These are phyloP conservation scores for Pardosa pseudoannulata DNA, from an alignment of 2,888 invertebrate species.

Conservation along the genomic window DNA sequence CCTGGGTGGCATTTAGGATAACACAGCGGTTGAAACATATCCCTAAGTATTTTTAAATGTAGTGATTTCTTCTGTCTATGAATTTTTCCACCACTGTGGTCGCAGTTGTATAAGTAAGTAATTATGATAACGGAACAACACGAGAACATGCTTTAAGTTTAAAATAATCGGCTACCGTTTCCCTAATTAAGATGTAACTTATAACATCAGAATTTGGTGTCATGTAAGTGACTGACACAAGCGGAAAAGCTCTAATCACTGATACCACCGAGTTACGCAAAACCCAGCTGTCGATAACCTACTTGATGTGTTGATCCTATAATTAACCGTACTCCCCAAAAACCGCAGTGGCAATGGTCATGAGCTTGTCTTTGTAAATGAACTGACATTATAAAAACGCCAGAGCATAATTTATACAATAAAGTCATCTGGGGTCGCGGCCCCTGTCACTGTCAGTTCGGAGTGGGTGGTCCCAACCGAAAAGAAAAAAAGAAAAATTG, in stretches of 20 bases:
- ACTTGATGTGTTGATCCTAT: neutral
- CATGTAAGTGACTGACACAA: too few species aligned
- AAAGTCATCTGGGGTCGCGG: neutral
- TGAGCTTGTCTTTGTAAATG: neutral
- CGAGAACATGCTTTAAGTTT: too few species aligned
- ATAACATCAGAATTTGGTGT: too few species aligned
- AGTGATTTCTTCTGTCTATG: too few species aligned
- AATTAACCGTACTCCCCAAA: neutral
- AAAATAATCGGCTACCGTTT: too few species aligned
- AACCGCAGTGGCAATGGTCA: neutral
- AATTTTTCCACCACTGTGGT: too few species aligned
- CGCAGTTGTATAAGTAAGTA: too few species aligned
- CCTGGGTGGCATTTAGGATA: too few species aligned
- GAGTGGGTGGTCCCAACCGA: neutral
- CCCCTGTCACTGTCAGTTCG: neutral
- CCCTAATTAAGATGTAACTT: too few species aligned
- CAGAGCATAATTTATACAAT: neutral
- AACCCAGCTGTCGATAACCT: neutral
- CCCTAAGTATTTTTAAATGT: too few species aligned
- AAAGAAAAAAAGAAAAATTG: neutral
- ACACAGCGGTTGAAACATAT: too few species aligned
- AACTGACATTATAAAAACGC: neutral
- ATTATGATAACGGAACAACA: too few species aligned
- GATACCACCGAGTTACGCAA: neutral
- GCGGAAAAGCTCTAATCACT: neutral